Base-by-base conservation (phyloP, 2,888 invertebrate species). In the Trachelus stipa region DNA sequence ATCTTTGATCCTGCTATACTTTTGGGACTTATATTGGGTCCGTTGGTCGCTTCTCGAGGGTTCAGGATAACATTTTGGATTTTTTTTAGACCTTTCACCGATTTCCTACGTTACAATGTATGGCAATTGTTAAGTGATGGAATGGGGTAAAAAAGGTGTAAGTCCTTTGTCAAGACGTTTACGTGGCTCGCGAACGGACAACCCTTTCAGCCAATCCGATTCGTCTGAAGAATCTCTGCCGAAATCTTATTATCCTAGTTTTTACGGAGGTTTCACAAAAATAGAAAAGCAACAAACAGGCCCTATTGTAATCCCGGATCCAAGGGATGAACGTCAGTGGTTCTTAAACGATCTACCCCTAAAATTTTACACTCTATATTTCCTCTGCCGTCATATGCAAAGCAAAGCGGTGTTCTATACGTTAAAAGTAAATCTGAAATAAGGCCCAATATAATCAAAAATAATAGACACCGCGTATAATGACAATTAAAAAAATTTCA, bases 231-330 rank as follows among this genome's bases (percentile, higher is more conserved):
- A 80, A 76, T 56, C 76, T 56, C 80, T 79, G 79, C 76, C 34
- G 77, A 78, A 86, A 87, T 86, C 85, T 85, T 85, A 87, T 87
- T 87, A 86, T 83, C 77, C 83, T 79, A 82, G 83, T 84, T 83
- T 83, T 82, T 82, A 81, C 80, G 81, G 68, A 77, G 85, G 82
- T 81, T 80, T 79, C 76, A 77, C 69, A 76, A 76, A 82, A 81
- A 81, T 79, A 81, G 76, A 80, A 82, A 80, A 80, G 81, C 73
- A 78, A 81, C 77, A 76, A 79, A 78, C 78, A 80, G 76, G 74
- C 79, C 73, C 80, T 81, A 81, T 81, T 85, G 81, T 81, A 82
- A 83, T 82, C 83, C 78, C 15, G 73, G 68, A 76, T 81, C 79
- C 79, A 34, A 73, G 68, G 78, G 69, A 79, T 33, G 40, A 75